Evolutionary conservation across 2,797 vertebrate species (phyloP).

Genomic region (Gadopsis bispinosus): DNA sequence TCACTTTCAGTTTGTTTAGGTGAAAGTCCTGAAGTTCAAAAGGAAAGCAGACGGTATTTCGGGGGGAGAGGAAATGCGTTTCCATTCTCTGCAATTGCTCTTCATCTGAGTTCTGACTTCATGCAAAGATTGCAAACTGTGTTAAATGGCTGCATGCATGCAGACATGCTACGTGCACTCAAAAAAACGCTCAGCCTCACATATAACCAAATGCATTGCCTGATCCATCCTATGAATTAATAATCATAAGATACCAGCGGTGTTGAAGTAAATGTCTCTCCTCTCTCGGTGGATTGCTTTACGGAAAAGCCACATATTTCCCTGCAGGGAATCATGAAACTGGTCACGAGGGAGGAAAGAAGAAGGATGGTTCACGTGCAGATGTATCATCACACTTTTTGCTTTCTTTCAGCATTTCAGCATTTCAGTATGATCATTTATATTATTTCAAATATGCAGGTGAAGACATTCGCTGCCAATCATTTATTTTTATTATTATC

Average conservation of each 20-base stretch:
- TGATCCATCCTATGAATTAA: conserved; percentile 49
- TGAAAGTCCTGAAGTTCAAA: conserved; percentile 12
- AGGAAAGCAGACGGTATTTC: not conserved
- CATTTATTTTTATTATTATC: not conserved
- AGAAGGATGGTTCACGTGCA: conserved; percentile 6
- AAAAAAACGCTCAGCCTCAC: conserved; percentile 6
- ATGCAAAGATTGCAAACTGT: conserved; percentile 1
- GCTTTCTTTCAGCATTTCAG: conserved; percentile 1
- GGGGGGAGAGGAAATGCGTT: not conserved
- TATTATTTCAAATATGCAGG: not conserved
- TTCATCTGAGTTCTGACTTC: conserved; percentile 1
- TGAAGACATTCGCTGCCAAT: not conserved
- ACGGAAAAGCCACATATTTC: conserved; percentile 24
- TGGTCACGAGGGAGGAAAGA: conserved; percentile 8
- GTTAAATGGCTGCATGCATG: not conserved
- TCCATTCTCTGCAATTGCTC: not conserved
- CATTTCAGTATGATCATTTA: conserved; percentile 2
- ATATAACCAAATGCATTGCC: conserved; percentile 7
- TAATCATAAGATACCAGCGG: conserved; percentile 42
- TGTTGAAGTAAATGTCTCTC: conserved; percentile 32
- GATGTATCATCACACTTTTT: conserved; percentile 13
- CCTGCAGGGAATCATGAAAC: conserved; percentile 24
- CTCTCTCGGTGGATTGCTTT: conserved; percentile 30
- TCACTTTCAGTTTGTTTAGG: conserved; percentile 11
- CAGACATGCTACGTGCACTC: not conserved